Base-by-base conservation (phyloP, 2,797 vertebrate species). In the Ceryle rudis region DNA sequence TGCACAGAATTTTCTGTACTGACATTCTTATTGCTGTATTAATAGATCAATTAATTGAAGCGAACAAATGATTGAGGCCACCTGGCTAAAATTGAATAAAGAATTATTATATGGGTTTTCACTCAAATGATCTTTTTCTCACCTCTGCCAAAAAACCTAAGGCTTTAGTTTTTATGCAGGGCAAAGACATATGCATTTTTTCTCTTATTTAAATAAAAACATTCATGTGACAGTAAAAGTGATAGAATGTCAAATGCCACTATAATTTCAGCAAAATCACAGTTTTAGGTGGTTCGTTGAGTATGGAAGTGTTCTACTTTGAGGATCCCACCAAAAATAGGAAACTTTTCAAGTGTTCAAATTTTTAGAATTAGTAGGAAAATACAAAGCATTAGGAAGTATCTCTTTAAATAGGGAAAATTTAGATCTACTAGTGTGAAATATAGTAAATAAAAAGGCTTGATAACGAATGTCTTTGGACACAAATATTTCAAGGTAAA, bases 231-330 rank as follows among this genome's bases (percentile, higher is more conserved):
- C 8, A 46, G 3, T 33, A 67, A 42, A 81, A 69, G 41, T 14
- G 14, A 65, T 8, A 77, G 31, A 86, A 79, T 42, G 21, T 64
- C 9, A 51, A 81, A 80, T 44, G 3, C 1, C 25, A 15, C 8
- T 19, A 14, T 21, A 85, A 39, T 69, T 72, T 80, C 49, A 69
- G 14, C 7, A 16, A 81, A 64, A 85, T 26, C 5, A 1, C 23
- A 35, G 1, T 1, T 79, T 58, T 11, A 60, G 2, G 3, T 60
- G 12, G 1, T 10, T 64, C 5, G 0, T 47, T 28, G 11, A 67
- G 3, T 7, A 15, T 49, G 9, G 9, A 65, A 66, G 3, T 11
- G 5, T 37, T 66, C 12, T 33, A 26, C 10, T 42, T 81, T 39
- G 42, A 69, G 17, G 10, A 64, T 29, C 5, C 20, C 22, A 64